A percentile compares a stretch with the other conserved stretches of the same genome.
Conservation (phyloP, 2,797 vertebrate genomes). For the Eospalax fontanierii region DNA sequence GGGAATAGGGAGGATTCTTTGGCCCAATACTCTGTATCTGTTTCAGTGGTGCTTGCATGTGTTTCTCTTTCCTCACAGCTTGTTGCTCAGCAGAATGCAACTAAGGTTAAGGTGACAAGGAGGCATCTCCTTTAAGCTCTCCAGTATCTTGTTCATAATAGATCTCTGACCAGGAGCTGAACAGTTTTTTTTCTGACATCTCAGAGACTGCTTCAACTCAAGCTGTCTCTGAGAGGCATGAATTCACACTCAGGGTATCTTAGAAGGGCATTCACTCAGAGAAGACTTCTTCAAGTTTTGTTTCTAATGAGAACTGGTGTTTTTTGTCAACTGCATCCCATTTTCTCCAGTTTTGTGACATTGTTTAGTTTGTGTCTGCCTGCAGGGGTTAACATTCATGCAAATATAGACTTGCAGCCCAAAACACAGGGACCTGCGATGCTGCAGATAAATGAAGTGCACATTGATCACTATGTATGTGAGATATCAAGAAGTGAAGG, state of each 20-base stretch:
- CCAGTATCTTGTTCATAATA: not conserved
- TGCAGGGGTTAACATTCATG: not conserved
- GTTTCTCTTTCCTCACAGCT: not conserved
- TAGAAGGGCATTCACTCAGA: not conserved
- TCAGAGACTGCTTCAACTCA: constrained; percentile 65
- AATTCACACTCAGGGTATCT: constrained; percentile 23
- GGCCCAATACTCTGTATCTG: not conserved
- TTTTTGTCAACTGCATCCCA: not conserved
- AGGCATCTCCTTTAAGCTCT: not conserved
- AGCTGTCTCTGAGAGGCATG: constrained; percentile 43
- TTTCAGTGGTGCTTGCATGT: not conserved
- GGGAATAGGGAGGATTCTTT: not conserved
- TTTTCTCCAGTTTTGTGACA: not conserved
- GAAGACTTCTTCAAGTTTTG: not conserved
- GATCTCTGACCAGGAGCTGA: not conserved
- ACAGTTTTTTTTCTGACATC: constrained; percentile 39
- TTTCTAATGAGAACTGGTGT: not conserved
- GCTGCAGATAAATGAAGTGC: not conserved
- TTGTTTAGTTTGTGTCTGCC: not conserved
- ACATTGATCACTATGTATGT: not conserved
- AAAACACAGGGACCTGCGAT: not conserved
- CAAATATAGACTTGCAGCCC: not conserved
- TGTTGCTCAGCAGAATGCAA: not conserved
- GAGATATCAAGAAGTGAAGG: not conserved
- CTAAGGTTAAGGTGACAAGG: not conserved